phyloP scores from a whole-genome alignment of 2,888 invertebrate genomes.

The Lasioglossum zephyrum region DNA sequence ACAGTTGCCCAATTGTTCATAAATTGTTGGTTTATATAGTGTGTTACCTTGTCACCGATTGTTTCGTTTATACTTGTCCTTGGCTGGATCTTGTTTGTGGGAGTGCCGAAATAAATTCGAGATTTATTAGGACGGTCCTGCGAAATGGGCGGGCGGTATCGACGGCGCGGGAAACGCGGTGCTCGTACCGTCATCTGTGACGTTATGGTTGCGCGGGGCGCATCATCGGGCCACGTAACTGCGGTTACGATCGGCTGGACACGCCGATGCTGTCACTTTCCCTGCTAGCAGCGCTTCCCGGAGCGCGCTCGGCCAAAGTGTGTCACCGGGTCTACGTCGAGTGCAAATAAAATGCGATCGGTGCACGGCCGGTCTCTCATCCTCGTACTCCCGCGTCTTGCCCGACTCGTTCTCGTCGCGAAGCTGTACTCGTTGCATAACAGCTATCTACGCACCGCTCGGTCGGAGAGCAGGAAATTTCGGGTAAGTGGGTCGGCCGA shows the following conservation, averaged over 20 bases:
- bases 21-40: no score
- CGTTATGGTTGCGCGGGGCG: slow-evolving; percentile 45
- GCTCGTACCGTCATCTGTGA: slow-evolving; percentile 45
- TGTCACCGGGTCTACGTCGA: slow-evolving; percentile 77
- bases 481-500: slow-evolving; percentile 68
- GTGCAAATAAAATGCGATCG: slow-evolving; percentile 76
- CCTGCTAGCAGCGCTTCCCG: slow-evolving; percentile 68
- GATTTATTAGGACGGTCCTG: background rate
- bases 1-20: no score
- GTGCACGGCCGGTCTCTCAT: slow-evolving; percentile 28
- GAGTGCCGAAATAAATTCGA: background rate
- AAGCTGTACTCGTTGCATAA: slow-evolving; percentile 59
- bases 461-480: slow-evolving; percentile 58
- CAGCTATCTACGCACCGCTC: slow-evolving; percentile 48
- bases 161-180: slow-evolving; percentile 4
- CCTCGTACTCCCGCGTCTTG: slow-evolving; percentile 25
- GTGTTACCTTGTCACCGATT: background rate
- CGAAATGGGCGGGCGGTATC: background rate
- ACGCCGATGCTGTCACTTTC: slow-evolving; percentile 76
- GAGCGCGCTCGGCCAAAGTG: slow-evolving; percentile 67
- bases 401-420: slow-evolving; percentile 49
- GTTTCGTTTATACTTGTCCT: background rate
- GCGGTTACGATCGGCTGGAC: slow-evolving; percentile 71
- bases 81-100: background rate
- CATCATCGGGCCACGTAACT: slow-evolving; percentile 72